phyloP scores from a whole-genome alignment of 2,888 invertebrate genomes.

The Rosalia funebris region DNA sequence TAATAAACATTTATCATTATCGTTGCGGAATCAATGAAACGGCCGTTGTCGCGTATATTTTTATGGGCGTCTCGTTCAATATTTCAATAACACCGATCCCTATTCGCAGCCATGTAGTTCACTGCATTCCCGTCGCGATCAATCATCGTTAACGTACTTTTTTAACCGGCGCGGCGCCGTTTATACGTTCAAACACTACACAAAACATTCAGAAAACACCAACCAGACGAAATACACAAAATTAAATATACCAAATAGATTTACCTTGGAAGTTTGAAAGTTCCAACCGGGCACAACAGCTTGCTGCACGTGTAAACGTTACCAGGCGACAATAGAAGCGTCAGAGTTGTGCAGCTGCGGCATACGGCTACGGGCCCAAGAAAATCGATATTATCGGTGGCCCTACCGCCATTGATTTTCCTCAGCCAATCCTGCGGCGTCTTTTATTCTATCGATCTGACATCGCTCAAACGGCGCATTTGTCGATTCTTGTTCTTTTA shows the following conservation, averaged over 20 bases:
- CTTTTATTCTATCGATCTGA: constrained; percentile 81
- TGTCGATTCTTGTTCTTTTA: constrained; percentile 38
- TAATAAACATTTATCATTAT: background rate
- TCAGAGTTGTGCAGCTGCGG: constrained; percentile 7
- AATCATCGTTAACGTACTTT: background rate
- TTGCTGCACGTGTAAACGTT: constrained; percentile 9
- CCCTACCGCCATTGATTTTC: constrained; percentile 76
- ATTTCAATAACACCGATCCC: constrained; percentile 27
- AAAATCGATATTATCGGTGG: constrained; percentile 79
- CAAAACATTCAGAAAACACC: background rate
- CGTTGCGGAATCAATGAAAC: constrained; percentile 12
- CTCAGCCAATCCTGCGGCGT: constrained; percentile 76
- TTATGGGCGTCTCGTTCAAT: constrained; percentile 13
- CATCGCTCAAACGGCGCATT: constrained; percentile 58
- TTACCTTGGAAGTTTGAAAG: background rate
- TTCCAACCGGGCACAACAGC: constrained; percentile 10
- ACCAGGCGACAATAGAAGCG: background rate
- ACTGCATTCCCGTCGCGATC: constrained; percentile 11
- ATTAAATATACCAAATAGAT: background rate
- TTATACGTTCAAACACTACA: constrained; percentile 2
- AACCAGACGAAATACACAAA: background rate
- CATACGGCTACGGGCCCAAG: constrained; percentile 2
- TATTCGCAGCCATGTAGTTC: constrained; percentile 10
- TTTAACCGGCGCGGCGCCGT: background rate
- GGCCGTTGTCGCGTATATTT: background rate